Evolutionary conservation across 2,888 invertebrate genomes (phyloP).

Genomic region (Heliconius charithonia): DNA sequence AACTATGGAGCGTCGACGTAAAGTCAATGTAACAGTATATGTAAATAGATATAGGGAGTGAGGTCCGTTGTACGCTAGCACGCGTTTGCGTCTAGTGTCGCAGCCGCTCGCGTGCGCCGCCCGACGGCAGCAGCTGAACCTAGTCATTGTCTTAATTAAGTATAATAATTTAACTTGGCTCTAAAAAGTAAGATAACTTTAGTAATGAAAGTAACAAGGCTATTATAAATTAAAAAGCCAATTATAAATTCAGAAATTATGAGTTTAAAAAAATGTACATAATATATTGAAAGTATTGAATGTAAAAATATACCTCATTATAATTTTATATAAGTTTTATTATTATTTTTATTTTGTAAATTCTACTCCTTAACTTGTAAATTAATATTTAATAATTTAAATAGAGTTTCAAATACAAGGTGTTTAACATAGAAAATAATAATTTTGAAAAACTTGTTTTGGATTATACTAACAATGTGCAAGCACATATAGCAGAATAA

Average conservation of each 20-base stretch:
- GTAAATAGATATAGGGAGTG: not conserved
- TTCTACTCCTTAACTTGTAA: slow-evolving; percentile 36
- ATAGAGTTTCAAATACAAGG: slow-evolving; percentile 41
- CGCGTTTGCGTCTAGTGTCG: slow-evolving; percentile 22
- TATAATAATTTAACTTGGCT: slow-evolving; percentile 56
- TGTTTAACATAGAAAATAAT: slow-evolving; percentile 43
- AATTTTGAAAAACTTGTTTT: slow-evolving; percentile 45
- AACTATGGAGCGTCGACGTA: not conserved
- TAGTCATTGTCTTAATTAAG: slow-evolving; percentile 70
- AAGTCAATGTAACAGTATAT: not conserved
- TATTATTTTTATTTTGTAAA: not conserved
- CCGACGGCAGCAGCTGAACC: slow-evolving; percentile 79
- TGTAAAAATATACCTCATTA: not conserved
- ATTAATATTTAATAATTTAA: slow-evolving; percentile 45
- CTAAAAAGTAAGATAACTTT: slow-evolving; percentile 48
- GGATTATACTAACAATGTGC: slow-evolving; percentile 48
- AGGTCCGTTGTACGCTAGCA: slow-evolving; percentile 29
- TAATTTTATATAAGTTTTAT: no score
- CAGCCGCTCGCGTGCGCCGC: slow-evolving; percentile 65
- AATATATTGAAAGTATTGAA: slow-evolving; percentile 24
- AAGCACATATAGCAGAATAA: slow-evolving; percentile 41
- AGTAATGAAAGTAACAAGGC: slow-evolving; percentile 38
- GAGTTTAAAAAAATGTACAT: not conserved
- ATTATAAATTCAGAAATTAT: slow-evolving; percentile 30
- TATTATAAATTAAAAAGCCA: slow-evolving; percentile 33